These are phyloP conservation scores for Mythimna lalbum DNA, from an alignment of 2,888 invertebrate species.

Conservation along the genomic window DNA sequence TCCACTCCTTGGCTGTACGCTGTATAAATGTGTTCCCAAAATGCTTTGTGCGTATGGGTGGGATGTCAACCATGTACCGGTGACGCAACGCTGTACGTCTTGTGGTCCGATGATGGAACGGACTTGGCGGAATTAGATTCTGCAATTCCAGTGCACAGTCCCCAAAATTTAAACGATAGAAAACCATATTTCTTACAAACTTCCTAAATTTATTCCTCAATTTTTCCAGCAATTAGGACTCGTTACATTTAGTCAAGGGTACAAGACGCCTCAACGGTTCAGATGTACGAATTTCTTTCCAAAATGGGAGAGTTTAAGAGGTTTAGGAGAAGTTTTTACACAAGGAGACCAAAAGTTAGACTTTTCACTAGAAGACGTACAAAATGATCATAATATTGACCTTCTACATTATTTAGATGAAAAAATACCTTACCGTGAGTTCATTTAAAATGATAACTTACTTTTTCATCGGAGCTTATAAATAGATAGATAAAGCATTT, in stretches of 20 bases:
- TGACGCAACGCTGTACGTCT: no score
- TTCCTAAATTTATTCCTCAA: background rate
- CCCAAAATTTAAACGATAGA: no score
- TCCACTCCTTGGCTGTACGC: no score
- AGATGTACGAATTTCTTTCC: constrained; percentile 73
- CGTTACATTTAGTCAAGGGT: constrained; percentile 73
- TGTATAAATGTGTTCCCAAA: no score
- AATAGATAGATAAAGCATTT: no score
- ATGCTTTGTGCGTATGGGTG: no score
- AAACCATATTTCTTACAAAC: no score
- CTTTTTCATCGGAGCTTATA: no score
- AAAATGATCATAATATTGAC: constrained; percentile 74
- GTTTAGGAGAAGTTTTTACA: constrained; percentile 71
- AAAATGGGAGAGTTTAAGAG: constrained; percentile 81
- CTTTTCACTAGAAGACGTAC: constrained; percentile 69
- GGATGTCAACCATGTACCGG: no score
- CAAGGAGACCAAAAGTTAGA: constrained; percentile 74
- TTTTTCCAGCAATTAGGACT: constrained; percentile 69
- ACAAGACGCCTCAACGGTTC: constrained; percentile 68
- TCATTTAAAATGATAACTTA: background rate
- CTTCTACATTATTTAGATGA: constrained; percentile 70
- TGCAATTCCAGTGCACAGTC: no score
- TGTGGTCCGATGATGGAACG: no score
- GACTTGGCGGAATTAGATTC: no score
- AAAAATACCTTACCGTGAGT: constrained; percentile 27